A percentile compares a stretch with the other conserved stretches of the same genome.
phyloP scores from a whole-genome alignment of 2,888 invertebrate genomes.

The Sarcophaga rosellei region DNA sequence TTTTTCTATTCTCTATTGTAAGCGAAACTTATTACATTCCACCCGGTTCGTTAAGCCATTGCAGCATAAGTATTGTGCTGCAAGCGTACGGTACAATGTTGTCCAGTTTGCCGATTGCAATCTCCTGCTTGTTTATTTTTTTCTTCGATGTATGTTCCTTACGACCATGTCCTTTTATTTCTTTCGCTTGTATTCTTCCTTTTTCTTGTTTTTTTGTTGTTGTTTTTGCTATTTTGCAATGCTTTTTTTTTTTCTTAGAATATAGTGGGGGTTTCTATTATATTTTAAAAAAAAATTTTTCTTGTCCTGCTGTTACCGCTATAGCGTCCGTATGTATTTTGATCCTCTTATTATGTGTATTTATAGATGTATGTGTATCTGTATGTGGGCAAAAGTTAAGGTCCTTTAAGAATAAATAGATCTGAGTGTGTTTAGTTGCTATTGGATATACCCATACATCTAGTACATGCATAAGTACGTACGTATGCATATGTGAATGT shows the following conservation, averaged over 20 bases:
- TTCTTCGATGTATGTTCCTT: constrained; percentile 17
- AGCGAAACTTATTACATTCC: too few species aligned
- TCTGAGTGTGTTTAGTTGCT: constrained; percentile 58
- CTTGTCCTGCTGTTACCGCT: constrained; percentile 32
- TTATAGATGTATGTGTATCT: not conserved
- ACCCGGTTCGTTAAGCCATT: too few species aligned
- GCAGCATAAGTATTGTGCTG: too few species aligned
- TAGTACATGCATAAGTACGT: not conserved
- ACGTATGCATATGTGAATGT: not conserved
- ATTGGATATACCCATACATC: constrained; percentile 17
- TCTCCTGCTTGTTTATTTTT: not conserved
- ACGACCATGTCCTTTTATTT: constrained; percentile 56
- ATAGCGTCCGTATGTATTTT: constrained; percentile 28
- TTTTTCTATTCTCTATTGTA: too few species aligned
- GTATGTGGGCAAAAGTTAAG: constrained; percentile 32
- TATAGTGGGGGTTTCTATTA: constrained; percentile 61
- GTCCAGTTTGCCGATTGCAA: not conserved
- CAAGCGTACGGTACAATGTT: not conserved
- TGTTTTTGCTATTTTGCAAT: constrained; percentile 21
- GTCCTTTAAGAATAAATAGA: constrained; percentile 62
- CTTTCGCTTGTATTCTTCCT: not conserved
- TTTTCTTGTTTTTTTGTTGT: not conserved
- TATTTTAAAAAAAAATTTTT: constrained; percentile 23
- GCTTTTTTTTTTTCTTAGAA: constrained; percentile 60
- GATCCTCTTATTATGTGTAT: constrained; percentile 34